A percentile compares a stretch with the other conserved stretches of the same genome.
Conservation (phyloP, 2,797 vertebrate genomes). For the Oreochromis grahami region DNA sequence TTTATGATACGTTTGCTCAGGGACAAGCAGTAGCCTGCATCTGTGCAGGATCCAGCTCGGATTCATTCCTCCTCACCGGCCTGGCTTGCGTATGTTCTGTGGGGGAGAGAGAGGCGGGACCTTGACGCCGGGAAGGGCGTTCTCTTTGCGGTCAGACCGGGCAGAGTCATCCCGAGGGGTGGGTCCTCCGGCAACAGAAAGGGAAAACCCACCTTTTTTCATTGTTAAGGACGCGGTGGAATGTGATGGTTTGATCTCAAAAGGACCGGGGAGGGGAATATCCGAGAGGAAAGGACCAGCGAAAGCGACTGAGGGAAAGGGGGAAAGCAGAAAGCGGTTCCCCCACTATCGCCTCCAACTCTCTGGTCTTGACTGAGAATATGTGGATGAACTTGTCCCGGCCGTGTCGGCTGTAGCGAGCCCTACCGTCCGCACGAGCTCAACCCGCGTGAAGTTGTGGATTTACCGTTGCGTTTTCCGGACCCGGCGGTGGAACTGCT, state of each 20-base stretch:
- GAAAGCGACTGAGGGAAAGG: neutral
- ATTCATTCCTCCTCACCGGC: conserved; percentile 22
- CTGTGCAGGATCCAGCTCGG: neutral
- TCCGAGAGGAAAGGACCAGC: conserved; percentile 50
- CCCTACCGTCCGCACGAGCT: conserved; percentile 40
- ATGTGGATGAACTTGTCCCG: conserved; percentile 65
- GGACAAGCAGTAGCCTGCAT: neutral
- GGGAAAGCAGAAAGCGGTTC: neutral
- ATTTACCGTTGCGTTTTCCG: conserved; percentile 39
- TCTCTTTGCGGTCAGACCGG: conserved; percentile 74
- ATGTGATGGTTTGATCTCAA: conserved; percentile 78
- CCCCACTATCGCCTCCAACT: neutral
- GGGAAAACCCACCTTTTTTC: conserved; percentile 81
- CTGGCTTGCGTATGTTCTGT: conserved; percentile 7
- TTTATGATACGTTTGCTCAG: neutral
- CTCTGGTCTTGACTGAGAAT: conserved; percentile 21
- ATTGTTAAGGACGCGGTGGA: conserved; percentile 80
- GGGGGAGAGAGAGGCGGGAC: conserved; percentile 69
- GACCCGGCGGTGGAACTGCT: conserved; percentile 16
- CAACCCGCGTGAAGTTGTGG: conserved; percentile 49
- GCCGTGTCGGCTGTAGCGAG: conserved; percentile 36
- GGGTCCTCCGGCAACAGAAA: conserved; percentile 70
- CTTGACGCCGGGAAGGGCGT: conserved; percentile 75
- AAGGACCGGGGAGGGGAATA: conserved; percentile 64
- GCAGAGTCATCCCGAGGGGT: conserved; percentile 76